Percentiles rank a stretch among this genome's conserved stretches.
Evolutionary conservation across 1,140 invertebrate species (phyloP).

Genomic region (Hormaphis cornu): DNA sequence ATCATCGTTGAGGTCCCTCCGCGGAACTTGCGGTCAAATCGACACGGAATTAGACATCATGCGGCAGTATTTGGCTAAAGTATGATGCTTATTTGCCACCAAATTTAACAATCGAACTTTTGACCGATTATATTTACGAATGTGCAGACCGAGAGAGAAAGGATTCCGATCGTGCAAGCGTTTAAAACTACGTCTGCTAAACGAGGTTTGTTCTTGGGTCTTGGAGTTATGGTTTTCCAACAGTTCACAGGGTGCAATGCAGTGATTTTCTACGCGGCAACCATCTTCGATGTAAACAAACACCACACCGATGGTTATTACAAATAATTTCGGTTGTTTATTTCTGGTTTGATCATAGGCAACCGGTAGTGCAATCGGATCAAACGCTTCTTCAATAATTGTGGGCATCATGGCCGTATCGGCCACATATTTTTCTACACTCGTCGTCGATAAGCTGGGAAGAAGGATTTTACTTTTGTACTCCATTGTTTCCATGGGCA

Average conservation of each 20-base stretch:
- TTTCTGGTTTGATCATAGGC: conserved; percentile 36
- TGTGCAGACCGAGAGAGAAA: conserved; percentile 35
- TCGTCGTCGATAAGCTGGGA: conserved; percentile 47
- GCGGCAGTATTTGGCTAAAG: conserved; percentile 48
- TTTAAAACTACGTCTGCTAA: conserved; percentile 51
- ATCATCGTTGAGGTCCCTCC: conserved; percentile 52
- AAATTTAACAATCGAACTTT: no score
- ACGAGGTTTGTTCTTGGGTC: conserved; percentile 61
- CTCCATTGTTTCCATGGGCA: conserved; percentile 54
- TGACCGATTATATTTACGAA: no score
- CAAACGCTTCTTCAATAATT: conserved; percentile 56
- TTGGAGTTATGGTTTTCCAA: conserved; percentile 74
- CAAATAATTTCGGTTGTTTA: no score
- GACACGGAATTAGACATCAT: conserved; percentile 52
- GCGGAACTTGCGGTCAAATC: conserved; percentile 57
- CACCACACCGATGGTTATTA: no score
- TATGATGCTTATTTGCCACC: conserved; percentile 36
- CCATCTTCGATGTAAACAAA: conserved; percentile 62
- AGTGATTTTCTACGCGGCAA: conserved; percentile 67
- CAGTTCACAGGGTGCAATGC: conserved; percentile 78
- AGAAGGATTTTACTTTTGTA: conserved; percentile 31
- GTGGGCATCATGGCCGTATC: conserved; percentile 68
- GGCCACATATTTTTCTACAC: conserved; percentile 55
- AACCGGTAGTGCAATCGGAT: conserved; percentile 49
- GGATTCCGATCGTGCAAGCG: conserved; percentile 47